Evolutionary conservation across 2,797 vertebrate species (phyloP).

Genomic region (Parauchenoglanis ngamensis): DNA sequence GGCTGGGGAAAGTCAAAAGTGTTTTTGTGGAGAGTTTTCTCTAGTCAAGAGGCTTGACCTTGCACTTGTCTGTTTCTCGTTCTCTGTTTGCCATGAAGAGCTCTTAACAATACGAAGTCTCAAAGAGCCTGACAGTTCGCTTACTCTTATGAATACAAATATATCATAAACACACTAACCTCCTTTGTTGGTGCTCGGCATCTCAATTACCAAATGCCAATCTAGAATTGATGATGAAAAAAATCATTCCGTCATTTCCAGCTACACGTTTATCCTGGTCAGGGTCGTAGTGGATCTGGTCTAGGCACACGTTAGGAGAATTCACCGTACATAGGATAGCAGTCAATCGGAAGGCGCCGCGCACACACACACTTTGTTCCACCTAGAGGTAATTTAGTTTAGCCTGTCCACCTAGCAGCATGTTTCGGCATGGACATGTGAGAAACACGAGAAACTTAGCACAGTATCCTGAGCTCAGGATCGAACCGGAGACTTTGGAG

Average conservation of each 20-base stretch:
- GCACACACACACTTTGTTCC: not conserved
- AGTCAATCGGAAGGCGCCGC: no score
- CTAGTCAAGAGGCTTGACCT: conserved; percentile 34
- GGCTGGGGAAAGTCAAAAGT: conserved; percentile 32
- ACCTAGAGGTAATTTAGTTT: not conserved
- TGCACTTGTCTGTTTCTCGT: conserved; percentile 16
- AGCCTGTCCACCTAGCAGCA: not conserved
- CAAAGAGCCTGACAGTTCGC: not conserved
- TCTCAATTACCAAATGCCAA: not conserved
- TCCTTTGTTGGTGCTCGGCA: not conserved
- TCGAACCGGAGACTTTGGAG: not conserved
- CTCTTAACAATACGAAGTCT: conserved; percentile 22
- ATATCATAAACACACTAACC: conserved; percentile 1
- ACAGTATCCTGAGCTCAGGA: not conserved
- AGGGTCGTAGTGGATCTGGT: not conserved
- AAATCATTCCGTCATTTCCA: not conserved
- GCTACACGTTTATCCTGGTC: not conserved
- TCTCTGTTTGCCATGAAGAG: conserved; percentile 30
- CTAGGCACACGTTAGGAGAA: not conserved
- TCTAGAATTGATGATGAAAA: not conserved
- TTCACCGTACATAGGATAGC: not conserved
- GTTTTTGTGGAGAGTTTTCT: conserved; percentile 11
- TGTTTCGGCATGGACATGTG: not conserved
- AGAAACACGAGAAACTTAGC: not conserved
- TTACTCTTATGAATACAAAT: conserved; percentile 33